phyloP scores from a whole-genome alignment of 2,888 invertebrate species.

The Nephrotoma guestfalica region DNA sequence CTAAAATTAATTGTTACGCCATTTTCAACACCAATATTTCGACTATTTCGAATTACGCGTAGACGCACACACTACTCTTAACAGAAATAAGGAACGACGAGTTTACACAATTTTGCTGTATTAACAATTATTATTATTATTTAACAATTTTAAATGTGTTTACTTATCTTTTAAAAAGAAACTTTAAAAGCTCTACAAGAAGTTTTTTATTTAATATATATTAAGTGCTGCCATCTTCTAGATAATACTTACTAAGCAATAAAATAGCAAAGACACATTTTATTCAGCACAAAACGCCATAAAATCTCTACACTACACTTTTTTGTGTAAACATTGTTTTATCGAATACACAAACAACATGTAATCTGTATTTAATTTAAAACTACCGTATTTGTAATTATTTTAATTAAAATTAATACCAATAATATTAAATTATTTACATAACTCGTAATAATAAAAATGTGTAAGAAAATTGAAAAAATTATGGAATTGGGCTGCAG shows the following conservation, averaged over 20 bases:
- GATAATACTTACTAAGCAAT: neutral
- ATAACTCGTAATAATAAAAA: too few species aligned
- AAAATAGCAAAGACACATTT: neutral
- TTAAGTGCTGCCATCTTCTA: neutral
- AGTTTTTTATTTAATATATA: neutral
- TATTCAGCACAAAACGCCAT: neutral
- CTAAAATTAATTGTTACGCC: too few species aligned
- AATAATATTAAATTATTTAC: neutral
- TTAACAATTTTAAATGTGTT: too few species aligned
- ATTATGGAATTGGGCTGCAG: slow-evolving; percentile 45
- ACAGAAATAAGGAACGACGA: too few species aligned
- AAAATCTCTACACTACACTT: neutral
- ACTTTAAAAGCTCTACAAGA: too few species aligned
- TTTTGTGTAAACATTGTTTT: neutral
- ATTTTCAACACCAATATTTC: too few species aligned
- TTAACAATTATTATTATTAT: too few species aligned
- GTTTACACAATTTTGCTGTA: too few species aligned
- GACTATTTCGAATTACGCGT: too few species aligned
- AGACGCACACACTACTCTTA: too few species aligned
- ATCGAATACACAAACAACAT: neutral
- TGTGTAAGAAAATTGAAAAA: neutral
- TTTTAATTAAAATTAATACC: neutral
- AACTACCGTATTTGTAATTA: neutral
- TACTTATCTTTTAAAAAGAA: too few species aligned
- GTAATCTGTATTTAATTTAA: neutral